Evolutionary conservation across 2,888 invertebrate genomes (phyloP).

Genomic region (Drosophila flavopinicola): DNA sequence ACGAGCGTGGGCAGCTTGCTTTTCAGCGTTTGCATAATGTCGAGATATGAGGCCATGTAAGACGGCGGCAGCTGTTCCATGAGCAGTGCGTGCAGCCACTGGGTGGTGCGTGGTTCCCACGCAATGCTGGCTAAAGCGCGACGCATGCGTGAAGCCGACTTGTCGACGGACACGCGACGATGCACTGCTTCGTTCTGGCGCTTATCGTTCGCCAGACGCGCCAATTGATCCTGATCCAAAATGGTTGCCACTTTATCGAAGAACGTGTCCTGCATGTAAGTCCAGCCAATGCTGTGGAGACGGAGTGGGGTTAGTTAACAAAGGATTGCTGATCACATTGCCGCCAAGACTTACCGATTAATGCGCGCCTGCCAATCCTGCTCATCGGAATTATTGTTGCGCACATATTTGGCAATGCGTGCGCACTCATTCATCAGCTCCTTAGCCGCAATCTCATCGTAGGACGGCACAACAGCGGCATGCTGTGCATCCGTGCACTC

Average conservation of each 20-base stretch:
- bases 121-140: constrained; percentile 88
- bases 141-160: constrained; percentile 88
- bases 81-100: constrained; percentile 91
- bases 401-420: constrained; percentile 87
- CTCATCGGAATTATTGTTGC: constrained; percentile 85
- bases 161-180: constrained; percentile 89
- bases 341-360: constrained; percentile 85
- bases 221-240: constrained; percentile 88
- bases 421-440: constrained; percentile 90
- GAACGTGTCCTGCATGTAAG: constrained; percentile 87
- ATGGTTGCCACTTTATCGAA: constrained; percentile 88
- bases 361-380: constrained; percentile 90
- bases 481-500: constrained; percentile 85
- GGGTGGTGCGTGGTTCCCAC: constrained; percentile 90
- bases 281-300: constrained; percentile 86
- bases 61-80: constrained; percentile 88
- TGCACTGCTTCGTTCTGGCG: constrained; percentile 88
- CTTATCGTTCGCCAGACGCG: constrained; percentile 87
- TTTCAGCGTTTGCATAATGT: constrained; percentile 90
- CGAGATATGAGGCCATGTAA: constrained; percentile 90
- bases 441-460: constrained; percentile 87
- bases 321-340: not conserved
- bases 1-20: constrained; percentile 89
- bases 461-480: constrained; percentile 85
- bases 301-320: too few relatives aligned